Base-by-base conservation (phyloP, 2,888 invertebrate genomes). In the Papilio gigon region DNA sequence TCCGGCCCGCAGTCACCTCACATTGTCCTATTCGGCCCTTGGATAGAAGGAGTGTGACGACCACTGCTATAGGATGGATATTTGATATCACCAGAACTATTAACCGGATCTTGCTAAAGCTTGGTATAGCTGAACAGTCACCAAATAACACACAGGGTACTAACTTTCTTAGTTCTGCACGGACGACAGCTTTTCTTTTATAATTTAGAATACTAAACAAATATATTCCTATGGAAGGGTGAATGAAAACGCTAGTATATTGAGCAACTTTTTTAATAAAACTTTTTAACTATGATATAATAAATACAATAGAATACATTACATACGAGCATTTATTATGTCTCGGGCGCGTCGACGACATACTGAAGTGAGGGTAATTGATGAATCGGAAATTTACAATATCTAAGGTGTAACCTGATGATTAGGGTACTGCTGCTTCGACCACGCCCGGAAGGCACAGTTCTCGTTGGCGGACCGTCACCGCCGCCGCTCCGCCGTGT, bases 201-300 rank as follows among this genome's bases (percentile, higher is more conserved):
- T n/a, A n/a, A 14, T 30, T 30, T 53, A 12, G 53, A 22, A n/a
- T n/a, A n/a, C n/a, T n/a, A n/a, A n/a, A n/a, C n/a, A n/a, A n/a
- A n/a, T n/a, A n/a, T n/a, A n/a, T n/a, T n/a, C n/a, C n/a, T 50
- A 4, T 0, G 37, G 17, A 22, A 56, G 27, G 6, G 50, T 56
- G 1, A 69, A 65, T 22, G 68, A 71, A 70, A 68, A 70, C 30
- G n/a, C 44, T 70, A 66, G 33, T 65, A 47, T 80, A 85, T 89
- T 90, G 90, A 90, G 90, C 90, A 90, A 90, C 88, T 87, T 88
- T 89, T 89, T 88, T 88, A 87, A 88, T 86, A 87, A 89, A 90
- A 84, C 80, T 84, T 79, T 80, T 85, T 83, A 87, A 88, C 89
- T 90, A 90, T 87, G 78, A 87, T 89, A 87, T 76, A 77, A 79